Evolutionary conservation across 1,140 invertebrate species (phyloP).

Genomic region (Bombus difficillimus): DNA sequence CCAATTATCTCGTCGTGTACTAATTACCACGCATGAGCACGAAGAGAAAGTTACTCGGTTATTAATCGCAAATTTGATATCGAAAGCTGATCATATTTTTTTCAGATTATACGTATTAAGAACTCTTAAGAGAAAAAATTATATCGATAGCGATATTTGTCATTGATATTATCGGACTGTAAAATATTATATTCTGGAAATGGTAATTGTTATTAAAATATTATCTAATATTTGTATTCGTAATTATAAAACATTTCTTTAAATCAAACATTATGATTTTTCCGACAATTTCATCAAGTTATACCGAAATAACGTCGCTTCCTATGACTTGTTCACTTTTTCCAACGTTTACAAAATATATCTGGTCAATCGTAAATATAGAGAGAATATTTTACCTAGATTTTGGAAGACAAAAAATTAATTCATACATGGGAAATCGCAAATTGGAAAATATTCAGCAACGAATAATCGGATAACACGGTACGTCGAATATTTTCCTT

Average conservation of each 20-base stretch:
- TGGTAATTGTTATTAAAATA: neutral
- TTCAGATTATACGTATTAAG: too few species aligned
- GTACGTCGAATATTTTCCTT: neutral
- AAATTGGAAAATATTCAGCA: neutral
- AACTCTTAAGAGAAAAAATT: too few species aligned
- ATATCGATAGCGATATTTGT: too few species aligned
- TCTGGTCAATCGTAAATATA: too few species aligned
- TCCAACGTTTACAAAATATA: too few species aligned
- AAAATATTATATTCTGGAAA: too few species aligned
- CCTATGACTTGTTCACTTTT: too few species aligned
- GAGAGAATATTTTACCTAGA: neutral
- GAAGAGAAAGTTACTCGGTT: slow-evolving; percentile 13
- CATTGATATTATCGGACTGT: too few species aligned
- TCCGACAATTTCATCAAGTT: neutral
- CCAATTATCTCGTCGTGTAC: slow-evolving; percentile 61
- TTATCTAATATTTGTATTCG: neutral
- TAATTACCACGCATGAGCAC: slow-evolving; percentile 54
- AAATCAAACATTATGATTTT: too few species aligned
- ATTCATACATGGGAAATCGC: neutral
- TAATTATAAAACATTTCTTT: neutral
- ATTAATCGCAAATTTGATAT: neutral
- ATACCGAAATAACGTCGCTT: neutral
- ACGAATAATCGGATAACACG: slow-evolving; percentile 8
- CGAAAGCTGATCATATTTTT: neutral
- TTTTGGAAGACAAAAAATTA: neutral